Evolutionary conservation across 2,113 vertebrate genomes (phyloP), one percentile per base, ranked within the genome.

Genomic region (Syngnathus typhle): DNA sequence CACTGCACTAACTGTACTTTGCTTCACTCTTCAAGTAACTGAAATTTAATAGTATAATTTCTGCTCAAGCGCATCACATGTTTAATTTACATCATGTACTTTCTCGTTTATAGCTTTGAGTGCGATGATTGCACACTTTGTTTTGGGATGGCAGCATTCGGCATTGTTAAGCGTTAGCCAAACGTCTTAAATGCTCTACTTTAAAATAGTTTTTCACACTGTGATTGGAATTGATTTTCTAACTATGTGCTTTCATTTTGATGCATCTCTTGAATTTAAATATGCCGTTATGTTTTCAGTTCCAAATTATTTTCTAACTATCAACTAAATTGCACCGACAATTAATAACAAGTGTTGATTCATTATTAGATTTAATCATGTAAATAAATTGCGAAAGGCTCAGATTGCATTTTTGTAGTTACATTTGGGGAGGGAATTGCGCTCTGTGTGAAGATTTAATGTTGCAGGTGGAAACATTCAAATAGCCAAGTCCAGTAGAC

Each of bases 371-470:
- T 47, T 4, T 47, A 47, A 47, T 47, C 7, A 47, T 4, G 13
- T 13, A 47, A 47, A 47, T 47, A 47, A 15, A 6, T 16, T 3
- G 3, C 27, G 27, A 5, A 46, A 46, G 16, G 44, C 4, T 15
- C 44, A 5, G 44, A 12, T 15, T 46, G 44, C 44, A 46, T 32
- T 32, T 32, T 32, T 32, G 27, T 32, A 32, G 27, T 32, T 32
- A 32, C 27, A 32, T 32, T 32, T 32, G 27, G 27, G n/a, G 21
- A 23, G 8, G 51, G 51, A 54, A 54, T 11, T 6, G 23, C 12
- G 10, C 18, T 67, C 77, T 74, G 83, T 71, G 71, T 72, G 73
- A 77, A 73, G 68, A 77, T 68, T 73, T 55, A 63, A 58, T 43
- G 10, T 77, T 10, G 7, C 60, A 67, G 60, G 61, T 76, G 68